Conservation (phyloP, 2,113 vertebrate genomes). For the Pelmatolapia mariae region DNA sequence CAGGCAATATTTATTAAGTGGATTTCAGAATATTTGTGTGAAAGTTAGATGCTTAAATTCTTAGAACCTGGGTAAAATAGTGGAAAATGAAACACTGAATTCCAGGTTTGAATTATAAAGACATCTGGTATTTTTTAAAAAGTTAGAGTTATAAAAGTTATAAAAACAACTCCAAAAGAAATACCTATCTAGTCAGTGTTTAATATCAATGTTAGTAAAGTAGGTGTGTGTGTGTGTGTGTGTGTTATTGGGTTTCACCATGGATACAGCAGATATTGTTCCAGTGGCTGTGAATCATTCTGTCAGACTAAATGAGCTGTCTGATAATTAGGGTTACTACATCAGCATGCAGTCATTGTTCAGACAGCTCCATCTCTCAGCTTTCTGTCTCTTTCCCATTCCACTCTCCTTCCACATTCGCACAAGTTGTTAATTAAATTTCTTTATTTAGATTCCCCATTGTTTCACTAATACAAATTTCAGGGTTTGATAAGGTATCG, state of each 20-base stretch:
- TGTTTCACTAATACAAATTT: not conserved
- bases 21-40: not conserved
- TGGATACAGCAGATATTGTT: slow-evolving; percentile 14
- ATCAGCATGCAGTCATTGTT: slow-evolving; percentile 37
- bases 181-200: not conserved
- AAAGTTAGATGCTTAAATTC: not conserved
- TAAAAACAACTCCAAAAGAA: not conserved
- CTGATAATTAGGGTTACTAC: slow-evolving; percentile 29
- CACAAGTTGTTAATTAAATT: not conserved
- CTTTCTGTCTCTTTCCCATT: slow-evolving; percentile 2
- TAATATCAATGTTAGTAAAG: not conserved
- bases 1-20: not conserved
- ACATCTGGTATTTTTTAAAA: not conserved
- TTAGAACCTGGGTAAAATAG: not conserved
- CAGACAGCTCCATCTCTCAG: slow-evolving; percentile 31
- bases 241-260: not conserved
- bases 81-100: not conserved
- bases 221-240: not conserved
- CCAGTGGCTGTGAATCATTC: slow-evolving; percentile 36
- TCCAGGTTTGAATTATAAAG: not conserved
- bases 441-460: not conserved
- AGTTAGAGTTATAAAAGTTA: not conserved
- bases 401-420: not conserved
- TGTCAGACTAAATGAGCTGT: slow-evolving; percentile 45
- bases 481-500: not conserved